Evolutionary conservation across 37 sponge, comb jelly and placozoan genomes (phyloP).

Genomic region (Ianthella basta): DNA sequence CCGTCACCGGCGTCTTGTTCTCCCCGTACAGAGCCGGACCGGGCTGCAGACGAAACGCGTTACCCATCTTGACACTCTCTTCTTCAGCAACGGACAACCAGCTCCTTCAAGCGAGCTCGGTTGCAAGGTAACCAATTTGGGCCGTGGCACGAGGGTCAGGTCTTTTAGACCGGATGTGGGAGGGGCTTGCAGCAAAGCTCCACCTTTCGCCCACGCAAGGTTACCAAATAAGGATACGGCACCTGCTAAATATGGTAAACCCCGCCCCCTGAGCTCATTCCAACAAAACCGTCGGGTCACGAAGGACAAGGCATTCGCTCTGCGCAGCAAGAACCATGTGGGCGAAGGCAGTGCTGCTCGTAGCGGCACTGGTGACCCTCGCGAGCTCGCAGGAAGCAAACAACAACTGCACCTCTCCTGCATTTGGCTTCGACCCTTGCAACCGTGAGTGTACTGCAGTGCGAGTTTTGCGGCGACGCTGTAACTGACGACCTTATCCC

Average conservation of each 20-base stretch:
- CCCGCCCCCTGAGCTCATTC: too few species aligned
- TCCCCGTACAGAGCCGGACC: conserved; percentile 67
- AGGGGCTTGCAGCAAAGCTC: neutral
- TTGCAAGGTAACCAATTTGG: too few species aligned
- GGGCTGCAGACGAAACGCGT: conserved; percentile 83
- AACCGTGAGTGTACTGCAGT: neutral
- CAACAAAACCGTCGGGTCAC: too few species aligned
- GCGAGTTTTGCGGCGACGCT: neutral
- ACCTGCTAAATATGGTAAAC: too few species aligned
- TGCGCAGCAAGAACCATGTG: too few species aligned
- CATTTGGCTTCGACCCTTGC: neutral
- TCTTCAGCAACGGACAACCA: neutral
- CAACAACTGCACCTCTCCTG: neutral
- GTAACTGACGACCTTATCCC: too few species aligned
- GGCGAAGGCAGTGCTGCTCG: too few species aligned
- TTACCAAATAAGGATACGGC: too few species aligned
- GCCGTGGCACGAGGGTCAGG: neutral
- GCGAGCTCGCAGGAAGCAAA: neutral
- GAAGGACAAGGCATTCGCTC: too few species aligned
- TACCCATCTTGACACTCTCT: conserved; percentile 65
- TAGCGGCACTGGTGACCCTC: too few species aligned
- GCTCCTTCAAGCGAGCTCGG: neutral
- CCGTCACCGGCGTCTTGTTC: conserved; percentile 69
- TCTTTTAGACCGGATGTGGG: conserved; percentile 7
- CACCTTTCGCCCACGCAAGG: neutral